These are phyloP conservation scores for Xanthia togata DNA, from an alignment of 2,888 invertebrate genomes.

Conservation along the genomic window DNA sequence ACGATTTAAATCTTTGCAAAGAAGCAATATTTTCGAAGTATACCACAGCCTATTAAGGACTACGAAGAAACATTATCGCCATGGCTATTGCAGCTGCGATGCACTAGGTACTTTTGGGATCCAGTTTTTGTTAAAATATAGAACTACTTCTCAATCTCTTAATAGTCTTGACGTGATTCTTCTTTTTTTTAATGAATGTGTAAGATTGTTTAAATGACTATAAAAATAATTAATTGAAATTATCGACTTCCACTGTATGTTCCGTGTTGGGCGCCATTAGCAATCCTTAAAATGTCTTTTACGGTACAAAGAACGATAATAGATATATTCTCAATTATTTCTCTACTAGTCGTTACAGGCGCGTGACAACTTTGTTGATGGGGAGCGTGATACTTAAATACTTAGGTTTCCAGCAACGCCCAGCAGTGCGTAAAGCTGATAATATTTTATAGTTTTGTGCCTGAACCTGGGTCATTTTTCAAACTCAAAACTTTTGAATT, in stretches of 20 bases:
- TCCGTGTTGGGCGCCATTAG: slow-evolving; percentile 27
- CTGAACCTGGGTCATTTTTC: not conserved
- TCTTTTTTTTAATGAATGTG: not conserved
- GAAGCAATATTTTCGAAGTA: not conserved
- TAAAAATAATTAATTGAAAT: too few species aligned
- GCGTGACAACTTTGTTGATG: not conserved
- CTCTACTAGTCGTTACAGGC: not conserved
- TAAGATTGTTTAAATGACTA: too few species aligned
- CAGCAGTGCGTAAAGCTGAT: not conserved
- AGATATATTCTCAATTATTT: not conserved
- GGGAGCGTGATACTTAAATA: not conserved
- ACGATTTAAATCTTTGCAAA: not conserved
- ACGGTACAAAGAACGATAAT: not conserved
- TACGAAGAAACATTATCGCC: not conserved
- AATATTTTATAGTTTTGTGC: not conserved
- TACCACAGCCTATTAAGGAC: too few species aligned
- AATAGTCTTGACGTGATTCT: not conserved
- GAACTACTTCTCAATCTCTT: too few species aligned
- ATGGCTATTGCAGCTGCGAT: not conserved
- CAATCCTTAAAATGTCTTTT: not conserved
- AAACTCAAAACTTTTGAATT: not conserved
- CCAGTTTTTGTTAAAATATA: not conserved
- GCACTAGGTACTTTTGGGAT: not conserved
- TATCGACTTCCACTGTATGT: too few species aligned
- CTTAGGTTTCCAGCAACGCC: not conserved